Evolutionary conservation across 1,140 invertebrate genomes (phyloP).

Genomic region (Triops longicaudatus): DNA sequence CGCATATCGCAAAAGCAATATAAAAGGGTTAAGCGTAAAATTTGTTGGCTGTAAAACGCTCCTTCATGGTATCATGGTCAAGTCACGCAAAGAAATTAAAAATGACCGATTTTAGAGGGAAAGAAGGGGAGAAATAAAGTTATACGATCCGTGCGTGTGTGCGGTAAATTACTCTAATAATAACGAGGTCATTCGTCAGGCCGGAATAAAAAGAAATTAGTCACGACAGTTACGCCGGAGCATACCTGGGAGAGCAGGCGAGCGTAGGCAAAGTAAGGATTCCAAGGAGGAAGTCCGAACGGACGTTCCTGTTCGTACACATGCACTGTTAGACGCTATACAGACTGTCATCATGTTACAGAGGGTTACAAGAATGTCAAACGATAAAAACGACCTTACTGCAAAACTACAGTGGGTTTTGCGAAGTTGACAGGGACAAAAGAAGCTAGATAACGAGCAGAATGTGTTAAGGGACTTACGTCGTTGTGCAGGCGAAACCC

Average conservation of each 20-base stretch:
- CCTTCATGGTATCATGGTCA: background rate
- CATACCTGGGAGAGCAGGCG: conserved; percentile 40
- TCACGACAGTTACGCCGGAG: background rate
- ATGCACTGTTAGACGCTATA: background rate
- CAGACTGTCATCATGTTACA: background rate
- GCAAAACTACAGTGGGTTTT: no score
- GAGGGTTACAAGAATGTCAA: background rate
- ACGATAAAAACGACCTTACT: background rate
- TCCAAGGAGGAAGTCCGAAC: conserved; percentile 39
- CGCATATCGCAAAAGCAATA: no score
- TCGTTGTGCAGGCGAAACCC: background rate
- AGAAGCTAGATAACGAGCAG: no score
- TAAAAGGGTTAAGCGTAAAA: background rate
- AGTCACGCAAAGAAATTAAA: background rate
- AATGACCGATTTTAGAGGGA: background rate
- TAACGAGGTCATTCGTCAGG: background rate
- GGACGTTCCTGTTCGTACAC: background rate
- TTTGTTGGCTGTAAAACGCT: background rate
- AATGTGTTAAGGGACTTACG: background rate
- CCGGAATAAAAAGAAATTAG: background rate
- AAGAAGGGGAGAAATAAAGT: background rate
- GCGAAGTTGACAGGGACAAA: no score
- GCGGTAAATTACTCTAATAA: background rate
- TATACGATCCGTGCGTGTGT: no score
- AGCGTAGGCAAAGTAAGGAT: conserved; percentile 44